phyloP scores from a whole-genome alignment of 2,113 vertebrate genomes.

The Siniperca chuatsi region DNA sequence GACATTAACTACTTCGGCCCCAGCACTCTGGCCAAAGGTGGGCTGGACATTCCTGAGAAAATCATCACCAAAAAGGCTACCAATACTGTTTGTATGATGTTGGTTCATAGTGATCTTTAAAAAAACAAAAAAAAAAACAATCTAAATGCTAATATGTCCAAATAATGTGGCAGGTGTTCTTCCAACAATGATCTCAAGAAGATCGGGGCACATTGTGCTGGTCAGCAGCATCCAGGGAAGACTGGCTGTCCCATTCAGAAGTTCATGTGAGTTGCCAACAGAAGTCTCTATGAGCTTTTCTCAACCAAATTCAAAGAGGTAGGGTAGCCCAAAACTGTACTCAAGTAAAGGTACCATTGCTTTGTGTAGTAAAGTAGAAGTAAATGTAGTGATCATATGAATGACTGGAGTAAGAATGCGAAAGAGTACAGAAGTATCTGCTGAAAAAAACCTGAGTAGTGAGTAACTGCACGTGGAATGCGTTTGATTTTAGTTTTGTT shows the following conservation, averaged over 20 bases:
- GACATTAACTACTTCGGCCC: conserved; percentile 97
- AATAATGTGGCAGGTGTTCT: conserved; percentile 87
- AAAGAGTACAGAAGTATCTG: too few relatives aligned
- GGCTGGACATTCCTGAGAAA: neutral
- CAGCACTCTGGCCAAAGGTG: conserved; percentile 94
- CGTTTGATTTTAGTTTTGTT: neutral
- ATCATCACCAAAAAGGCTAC: neutral
- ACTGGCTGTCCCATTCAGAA: conserved; percentile 93
- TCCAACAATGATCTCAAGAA: conserved; percentile 94
- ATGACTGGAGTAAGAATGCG: neutral
- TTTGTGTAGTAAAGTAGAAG: too few relatives aligned
- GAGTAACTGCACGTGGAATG: neutral
- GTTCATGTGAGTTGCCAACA: conserved; percentile 90
- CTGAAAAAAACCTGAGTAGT: neutral
- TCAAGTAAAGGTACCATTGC: neutral
- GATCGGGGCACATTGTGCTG: conserved; percentile 91
- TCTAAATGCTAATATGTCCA: conserved; percentile 11
- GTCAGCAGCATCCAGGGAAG: conserved; percentile 95
- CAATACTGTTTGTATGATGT: neutral
- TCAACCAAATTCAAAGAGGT: neutral
- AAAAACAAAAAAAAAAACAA: too few relatives aligned
- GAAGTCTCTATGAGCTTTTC: neutral
- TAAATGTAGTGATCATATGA: neutral
- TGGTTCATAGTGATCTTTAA: neutral
- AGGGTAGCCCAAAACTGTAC: neutral